Conservation (phyloP, 2,113 vertebrate genomes). For the Gambusia affinis region DNA sequence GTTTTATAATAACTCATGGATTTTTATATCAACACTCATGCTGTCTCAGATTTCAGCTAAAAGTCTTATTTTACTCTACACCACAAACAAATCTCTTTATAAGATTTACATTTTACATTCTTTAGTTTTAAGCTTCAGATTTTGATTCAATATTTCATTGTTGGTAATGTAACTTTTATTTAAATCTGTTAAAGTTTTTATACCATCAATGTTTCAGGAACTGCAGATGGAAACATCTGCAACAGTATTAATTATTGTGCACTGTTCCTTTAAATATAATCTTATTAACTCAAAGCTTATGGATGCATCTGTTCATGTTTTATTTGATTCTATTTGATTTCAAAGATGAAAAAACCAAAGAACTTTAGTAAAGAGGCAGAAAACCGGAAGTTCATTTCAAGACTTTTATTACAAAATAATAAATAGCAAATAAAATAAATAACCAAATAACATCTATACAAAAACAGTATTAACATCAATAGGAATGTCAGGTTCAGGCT, state of each 20-base stretch:
- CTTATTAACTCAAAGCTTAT: no score
- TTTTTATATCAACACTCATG: not conserved
- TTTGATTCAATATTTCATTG: not conserved
- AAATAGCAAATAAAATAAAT: constrained; percentile 77
- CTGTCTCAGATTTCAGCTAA: no score
- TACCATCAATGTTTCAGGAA: not conserved
- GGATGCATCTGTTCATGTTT: no score
- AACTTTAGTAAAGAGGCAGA: constrained; percentile 28
- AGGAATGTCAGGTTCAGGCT: constrained; percentile 56
- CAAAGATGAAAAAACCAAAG: not conserved
- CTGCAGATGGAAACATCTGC: no score
- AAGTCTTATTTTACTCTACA: not conserved
- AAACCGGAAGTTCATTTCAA: constrained; percentile 39
- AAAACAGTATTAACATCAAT: constrained; percentile 16
- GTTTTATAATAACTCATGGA: not conserved
- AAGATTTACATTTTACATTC: not conserved
- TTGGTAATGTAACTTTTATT: not conserved
- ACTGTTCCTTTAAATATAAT: no score
- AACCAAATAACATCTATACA: constrained; percentile 62
- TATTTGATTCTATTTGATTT: no score
- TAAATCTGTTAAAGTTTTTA: not conserved
- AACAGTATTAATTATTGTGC: no score
- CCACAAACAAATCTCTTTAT: not conserved
- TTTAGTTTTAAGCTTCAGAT: not conserved
- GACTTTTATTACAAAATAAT: constrained; percentile 61